Evolutionary conservation across 2,797 vertebrate genomes (phyloP), one percentile per base, ranked within the genome.

Genomic region (Sebastes iracundus): DNA sequence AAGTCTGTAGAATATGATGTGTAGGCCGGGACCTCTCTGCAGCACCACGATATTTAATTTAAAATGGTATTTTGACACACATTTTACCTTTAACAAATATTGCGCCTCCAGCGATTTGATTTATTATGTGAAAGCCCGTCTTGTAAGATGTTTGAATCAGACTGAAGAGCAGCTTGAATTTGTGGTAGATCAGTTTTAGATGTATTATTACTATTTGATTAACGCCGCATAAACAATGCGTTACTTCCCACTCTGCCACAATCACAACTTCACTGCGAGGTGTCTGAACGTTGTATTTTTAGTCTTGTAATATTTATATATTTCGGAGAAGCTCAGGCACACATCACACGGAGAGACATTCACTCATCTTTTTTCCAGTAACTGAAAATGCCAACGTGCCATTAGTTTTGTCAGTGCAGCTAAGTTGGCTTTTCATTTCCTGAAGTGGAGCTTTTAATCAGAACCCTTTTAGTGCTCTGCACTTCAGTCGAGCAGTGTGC

Each of bases 371-470:
- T 75, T 73, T 70, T 58, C 68, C 27, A 38, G 18, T 55, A 90
- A 69, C 72, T 79, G 32, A 68, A 88, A 93, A 90, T 87, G 83
- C 58, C 88, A 91, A 53, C 7, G 8, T 82, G 70, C 35, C 79
- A 56, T 85, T 86, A 77, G 79, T 87, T 77, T 74, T 84, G 71
- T 77, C 72, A 72, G 38, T 64, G 75, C 46, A 65, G 72, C 62
- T 75, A 71, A 79, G 72, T 82, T 75, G 64, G 62, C 73, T 77
- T 86, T 90, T 90, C 32, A 79, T 86, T 90, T 88, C 38, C 81
- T 69, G 62, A 80, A 86, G 75, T 74, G 83, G 58, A 28, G 76
- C 77, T 89, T 90, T 84, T 88, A 90, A 90, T 84, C 80, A 79
- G 56, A 85, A 78, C 9, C 69, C 77, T 84, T 89, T 91, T 83